Evolutionary conservation across 2,113 vertebrate species (phyloP).

Genomic region (Cepphus grylle): DNA sequence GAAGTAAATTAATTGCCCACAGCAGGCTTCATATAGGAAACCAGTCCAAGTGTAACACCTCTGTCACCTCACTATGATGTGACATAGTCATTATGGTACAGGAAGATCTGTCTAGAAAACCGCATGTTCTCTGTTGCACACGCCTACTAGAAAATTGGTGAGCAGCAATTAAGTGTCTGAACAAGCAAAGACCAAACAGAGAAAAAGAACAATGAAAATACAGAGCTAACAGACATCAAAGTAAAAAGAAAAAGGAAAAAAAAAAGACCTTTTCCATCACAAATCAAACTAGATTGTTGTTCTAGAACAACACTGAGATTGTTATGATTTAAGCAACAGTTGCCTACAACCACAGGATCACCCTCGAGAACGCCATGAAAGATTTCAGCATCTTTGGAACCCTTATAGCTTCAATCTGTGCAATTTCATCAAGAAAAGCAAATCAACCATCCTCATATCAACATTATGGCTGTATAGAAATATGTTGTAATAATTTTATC

Average conservation of each 20-base stretch:
- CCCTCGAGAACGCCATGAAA: not conserved
- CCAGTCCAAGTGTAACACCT: not conserved
- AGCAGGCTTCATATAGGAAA: not conserved
- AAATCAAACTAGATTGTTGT: not conserved
- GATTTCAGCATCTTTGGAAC: not conserved
- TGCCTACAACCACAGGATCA: not conserved
- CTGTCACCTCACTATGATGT: not conserved
- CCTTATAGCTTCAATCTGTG: not conserved
- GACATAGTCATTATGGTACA: not conserved
- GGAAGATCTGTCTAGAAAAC: not conserved
- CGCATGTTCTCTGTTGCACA: not conserved
- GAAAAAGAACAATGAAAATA: not conserved
- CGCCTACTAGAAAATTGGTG: rapidly evolving
- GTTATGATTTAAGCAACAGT: not conserved
- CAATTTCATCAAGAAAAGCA: not conserved
- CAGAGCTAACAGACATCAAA: not conserved
- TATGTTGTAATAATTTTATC: not conserved
- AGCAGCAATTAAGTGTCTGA: not conserved
- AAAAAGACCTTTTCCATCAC: not conserved
- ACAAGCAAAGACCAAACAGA: not conserved
- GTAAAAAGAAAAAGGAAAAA: not conserved
- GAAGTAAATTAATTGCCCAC: not conserved
- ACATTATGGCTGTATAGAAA: not conserved
- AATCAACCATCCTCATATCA: not conserved
- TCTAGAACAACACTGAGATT: not conserved